Conservation (phyloP, 2,797 vertebrate genomes). For the Chiroxiphia lanceolata region DNA sequence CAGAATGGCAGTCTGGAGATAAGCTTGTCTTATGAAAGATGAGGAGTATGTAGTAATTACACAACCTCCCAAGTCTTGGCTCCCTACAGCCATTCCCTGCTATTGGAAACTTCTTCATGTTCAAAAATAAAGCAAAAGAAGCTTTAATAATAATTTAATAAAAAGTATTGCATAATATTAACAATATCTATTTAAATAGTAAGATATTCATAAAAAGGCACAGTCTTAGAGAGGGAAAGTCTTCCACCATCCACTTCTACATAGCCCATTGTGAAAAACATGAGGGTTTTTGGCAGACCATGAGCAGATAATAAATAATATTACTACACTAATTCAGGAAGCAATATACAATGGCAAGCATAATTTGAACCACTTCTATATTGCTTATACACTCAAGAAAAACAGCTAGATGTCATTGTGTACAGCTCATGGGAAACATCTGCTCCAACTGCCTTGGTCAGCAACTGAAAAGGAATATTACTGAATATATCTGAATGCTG, state of each 20-base stretch:
- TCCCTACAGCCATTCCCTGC: slow-evolving; percentile 28
- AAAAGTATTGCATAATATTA: background rate
- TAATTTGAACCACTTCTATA: slow-evolving; percentile 37
- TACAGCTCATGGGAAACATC: slow-evolving; percentile 31
- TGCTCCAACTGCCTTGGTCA: slow-evolving; percentile 36
- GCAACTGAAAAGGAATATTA: slow-evolving; percentile 23
- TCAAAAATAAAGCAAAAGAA: slow-evolving; percentile 31
- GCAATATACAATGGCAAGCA: slow-evolving; percentile 25
- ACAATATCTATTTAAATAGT: background rate
- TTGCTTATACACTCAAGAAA: slow-evolving; percentile 9
- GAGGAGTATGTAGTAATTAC: slow-evolving; percentile 41
- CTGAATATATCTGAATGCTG: slow-evolving; percentile 2
- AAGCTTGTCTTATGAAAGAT: slow-evolving; percentile 40
- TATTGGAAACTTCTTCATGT: slow-evolving; percentile 27
- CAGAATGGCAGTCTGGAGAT: slow-evolving; percentile 49
- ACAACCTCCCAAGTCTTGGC: slow-evolving; percentile 39
- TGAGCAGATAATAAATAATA: slow-evolving; percentile 42
- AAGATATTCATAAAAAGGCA: background rate
- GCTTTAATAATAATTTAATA: background rate
- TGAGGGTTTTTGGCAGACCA: background rate
- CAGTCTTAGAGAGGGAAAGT: background rate
- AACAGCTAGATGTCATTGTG: slow-evolving; percentile 24
- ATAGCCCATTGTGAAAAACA: background rate
- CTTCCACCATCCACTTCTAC: background rate
- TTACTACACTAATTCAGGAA: slow-evolving; percentile 29